These are phyloP conservation scores for Anagrus nilaparvatae DNA, from an alignment of 1,140 invertebrate species.

Conservation along the genomic window DNA sequence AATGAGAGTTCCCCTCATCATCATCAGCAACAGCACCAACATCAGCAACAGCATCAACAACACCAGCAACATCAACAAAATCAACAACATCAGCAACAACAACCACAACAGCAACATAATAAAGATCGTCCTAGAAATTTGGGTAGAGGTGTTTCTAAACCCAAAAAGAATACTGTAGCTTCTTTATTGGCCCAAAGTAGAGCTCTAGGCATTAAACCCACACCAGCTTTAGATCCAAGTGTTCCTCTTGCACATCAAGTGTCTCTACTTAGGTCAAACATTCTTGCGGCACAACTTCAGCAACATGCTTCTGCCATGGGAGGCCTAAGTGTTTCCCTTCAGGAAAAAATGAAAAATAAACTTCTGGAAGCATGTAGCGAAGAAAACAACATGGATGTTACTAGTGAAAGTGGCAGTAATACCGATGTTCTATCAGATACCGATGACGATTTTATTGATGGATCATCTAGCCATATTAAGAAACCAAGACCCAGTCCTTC, in stretches of 20 bases:
- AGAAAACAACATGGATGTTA: constrained; percentile 42
- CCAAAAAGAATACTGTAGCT: constrained; percentile 85
- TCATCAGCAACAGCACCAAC: constrained; percentile 28
- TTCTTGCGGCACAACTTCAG: constrained; percentile 47
- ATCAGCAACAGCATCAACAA: constrained; percentile 49
- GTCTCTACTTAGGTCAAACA: constrained; percentile 49
- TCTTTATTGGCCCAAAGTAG: constrained; percentile 74
- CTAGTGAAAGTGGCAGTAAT: constrained; percentile 41
- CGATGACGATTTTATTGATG: constrained; percentile 41
- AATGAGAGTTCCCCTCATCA: constrained; percentile 54
- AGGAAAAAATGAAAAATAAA: constrained; percentile 51
- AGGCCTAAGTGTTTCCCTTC: constrained; percentile 38
- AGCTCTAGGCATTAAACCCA: constrained; percentile 59
- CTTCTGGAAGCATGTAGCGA: constrained; percentile 47
- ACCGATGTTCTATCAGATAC: constrained; percentile 45
- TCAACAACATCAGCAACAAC: constrained; percentile 20
- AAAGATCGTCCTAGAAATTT: constrained; percentile 71
- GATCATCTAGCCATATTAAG: constrained; percentile 37
- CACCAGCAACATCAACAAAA: constrained; percentile 47
- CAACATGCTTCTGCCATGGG: constrained; percentile 32
- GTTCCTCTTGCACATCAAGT: constrained; percentile 49
- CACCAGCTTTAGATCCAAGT: constrained; percentile 46
- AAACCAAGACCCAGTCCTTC: constrained; percentile 38
- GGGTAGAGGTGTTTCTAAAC: constrained; percentile 73
- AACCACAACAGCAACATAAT: constrained; percentile 39